Evolutionary conservation across 2,113 vertebrate genomes (phyloP).

Genomic region (Cinclus cinclus): DNA sequence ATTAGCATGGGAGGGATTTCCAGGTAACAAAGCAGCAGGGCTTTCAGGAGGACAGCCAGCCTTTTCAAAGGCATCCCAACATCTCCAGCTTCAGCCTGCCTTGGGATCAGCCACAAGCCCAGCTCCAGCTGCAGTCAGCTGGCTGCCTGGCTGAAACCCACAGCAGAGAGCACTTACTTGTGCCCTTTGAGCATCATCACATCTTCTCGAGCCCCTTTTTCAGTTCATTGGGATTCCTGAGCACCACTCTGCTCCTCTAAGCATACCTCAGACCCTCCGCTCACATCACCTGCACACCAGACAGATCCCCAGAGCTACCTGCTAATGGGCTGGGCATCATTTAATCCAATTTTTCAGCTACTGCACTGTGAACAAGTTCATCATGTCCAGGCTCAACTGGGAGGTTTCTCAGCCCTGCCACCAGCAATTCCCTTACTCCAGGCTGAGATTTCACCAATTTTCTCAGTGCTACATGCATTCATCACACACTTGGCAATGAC

Average conservation of each 20-base stretch:
- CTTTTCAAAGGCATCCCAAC: not conserved
- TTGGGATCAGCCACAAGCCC: not conserved
- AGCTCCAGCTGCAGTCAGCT: not conserved
- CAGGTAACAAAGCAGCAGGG: not conserved
- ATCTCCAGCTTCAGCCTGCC: not conserved
- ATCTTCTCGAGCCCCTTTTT: not conserved
- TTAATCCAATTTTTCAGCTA: not conserved
- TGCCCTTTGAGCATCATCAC: accelerated
- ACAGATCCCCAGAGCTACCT: not conserved
- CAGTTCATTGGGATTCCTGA: not conserved
- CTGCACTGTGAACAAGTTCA: not conserved
- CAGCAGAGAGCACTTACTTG: not conserved
- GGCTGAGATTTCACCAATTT: not conserved
- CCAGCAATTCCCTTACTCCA: not conserved
- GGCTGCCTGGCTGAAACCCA: not conserved
- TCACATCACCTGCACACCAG: not conserved
- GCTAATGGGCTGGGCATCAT: not conserved
- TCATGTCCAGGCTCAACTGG: not conserved
- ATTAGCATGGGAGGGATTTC: not conserved
- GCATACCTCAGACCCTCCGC: accelerated
- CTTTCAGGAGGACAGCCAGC: not conserved
- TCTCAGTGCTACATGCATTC: not conserved
- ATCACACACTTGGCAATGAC: not conserved
- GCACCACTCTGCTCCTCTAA: not conserved
- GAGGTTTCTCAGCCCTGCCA: not conserved